Base-by-base conservation (phyloP, 1,140 invertebrate genomes). In the Metaphire vulgaris region DNA sequence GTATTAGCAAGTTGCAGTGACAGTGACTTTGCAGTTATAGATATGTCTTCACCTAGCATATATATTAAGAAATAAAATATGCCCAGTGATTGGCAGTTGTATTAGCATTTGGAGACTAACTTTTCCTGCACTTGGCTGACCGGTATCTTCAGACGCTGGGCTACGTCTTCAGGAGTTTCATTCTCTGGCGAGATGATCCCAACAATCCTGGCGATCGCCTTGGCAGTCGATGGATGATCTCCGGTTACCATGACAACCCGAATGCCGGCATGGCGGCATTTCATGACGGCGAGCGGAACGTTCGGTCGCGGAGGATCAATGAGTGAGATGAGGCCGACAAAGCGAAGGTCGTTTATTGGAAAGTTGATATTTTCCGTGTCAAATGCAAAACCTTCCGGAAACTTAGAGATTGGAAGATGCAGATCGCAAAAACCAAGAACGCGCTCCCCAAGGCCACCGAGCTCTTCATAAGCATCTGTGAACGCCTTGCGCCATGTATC, bases 261-360 rank as follows among this genome's bases (percentile, higher is more conserved):
- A 84, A 99, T 98, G 88, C 97, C 97, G 86, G 97, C 97, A 81
- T 94, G 97, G 83, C 96, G 91, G 87, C 97, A 99, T 87, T 99
- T 99, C 83, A 95, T 95, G 21, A 99, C 96, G 81, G 97, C 97
- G 87, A 98, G 96, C 31, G 89, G 89, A 74, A 98, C 96, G 75
- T 83, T 83, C 73, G 84, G 82, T 68, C 84, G 79, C 14, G 85
- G 85, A 74, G 97, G 97, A 89, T 99, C 97, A 89, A 99, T 99
- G 97, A 99, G 98, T 80, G 96, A 97, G 92, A 99, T 97, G 6
- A 99, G 90, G 74, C 97, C 97, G 72, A 99, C 94, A 85, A 99
- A 99, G 79, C 97, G 90, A n/a, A 99, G 90, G 80, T 92, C 92
- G 76, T 92, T 91, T 56, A 95, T 85, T 26, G 95, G 96, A 90